Evolutionary conservation across 2,113 vertebrate species (phyloP).

Genomic region (Halcyon malimbica): DNA sequence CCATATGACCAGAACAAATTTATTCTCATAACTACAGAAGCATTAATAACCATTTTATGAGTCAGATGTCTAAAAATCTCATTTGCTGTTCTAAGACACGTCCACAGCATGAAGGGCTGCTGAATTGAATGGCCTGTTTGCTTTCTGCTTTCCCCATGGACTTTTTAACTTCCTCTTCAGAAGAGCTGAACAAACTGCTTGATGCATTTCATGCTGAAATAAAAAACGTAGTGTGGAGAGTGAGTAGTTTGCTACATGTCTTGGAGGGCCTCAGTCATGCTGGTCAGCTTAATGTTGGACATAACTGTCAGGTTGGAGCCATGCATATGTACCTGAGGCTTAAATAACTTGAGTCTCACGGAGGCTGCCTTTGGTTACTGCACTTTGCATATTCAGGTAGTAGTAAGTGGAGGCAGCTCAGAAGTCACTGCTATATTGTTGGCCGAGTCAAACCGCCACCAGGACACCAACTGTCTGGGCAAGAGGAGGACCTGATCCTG

Average conservation of each 20-base stretch:
- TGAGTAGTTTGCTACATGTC: background rate
- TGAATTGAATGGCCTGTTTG: background rate
- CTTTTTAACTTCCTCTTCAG: background rate
- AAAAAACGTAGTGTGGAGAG: background rate
- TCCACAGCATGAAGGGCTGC: background rate
- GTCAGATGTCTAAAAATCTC: background rate
- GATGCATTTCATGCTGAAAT: background rate
- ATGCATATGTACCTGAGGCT: background rate
- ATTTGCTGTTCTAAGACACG: background rate
- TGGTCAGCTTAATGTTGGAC: background rate
- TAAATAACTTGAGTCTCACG: background rate
- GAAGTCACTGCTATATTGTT: background rate
- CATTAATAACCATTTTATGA: constrained; percentile 21
- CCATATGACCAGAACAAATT: constrained; percentile 25
- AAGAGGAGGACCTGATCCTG: background rate
- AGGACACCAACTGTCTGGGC: fast-evolving
- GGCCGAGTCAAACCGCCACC: fast-evolving
- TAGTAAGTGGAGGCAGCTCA: background rate
- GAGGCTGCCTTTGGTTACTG: background rate
- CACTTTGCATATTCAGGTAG: constrained; percentile 1
- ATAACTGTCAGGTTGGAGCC: constrained; percentile 27
- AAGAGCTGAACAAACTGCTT: background rate
- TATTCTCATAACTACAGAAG: background rate
- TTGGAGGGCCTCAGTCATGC: background rate
- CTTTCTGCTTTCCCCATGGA: background rate